Percentiles rank a stretch among this genome's conserved stretches.
Evolutionary conservation across 1,140 invertebrate species (phyloP).

Genomic region (Brachionus calyciflorus): DNA sequence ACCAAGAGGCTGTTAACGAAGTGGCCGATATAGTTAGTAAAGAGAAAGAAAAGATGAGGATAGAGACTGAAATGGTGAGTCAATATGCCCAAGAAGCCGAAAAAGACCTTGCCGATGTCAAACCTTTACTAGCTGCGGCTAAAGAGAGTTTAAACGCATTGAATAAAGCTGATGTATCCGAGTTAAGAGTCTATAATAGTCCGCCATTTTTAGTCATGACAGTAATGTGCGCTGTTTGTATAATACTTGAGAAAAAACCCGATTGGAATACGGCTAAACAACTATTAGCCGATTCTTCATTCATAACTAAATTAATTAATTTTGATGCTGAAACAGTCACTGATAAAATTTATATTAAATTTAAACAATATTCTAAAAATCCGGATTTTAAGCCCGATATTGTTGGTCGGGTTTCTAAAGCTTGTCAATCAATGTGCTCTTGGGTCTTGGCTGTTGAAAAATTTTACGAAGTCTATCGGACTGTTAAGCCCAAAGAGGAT

Average conservation of each 20-base stretch:
- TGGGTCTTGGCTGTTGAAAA: slow-evolving; percentile 60
- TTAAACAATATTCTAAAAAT: slow-evolving; percentile 57
- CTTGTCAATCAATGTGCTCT: slow-evolving; percentile 56
- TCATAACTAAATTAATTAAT: slow-evolving; percentile 55
- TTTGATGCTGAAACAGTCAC: slow-evolving; percentile 58
- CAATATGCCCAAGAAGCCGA: slow-evolving; percentile 59
- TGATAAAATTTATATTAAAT: slow-evolving; percentile 56
- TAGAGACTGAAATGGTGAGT: slow-evolving; percentile 59
- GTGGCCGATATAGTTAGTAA: slow-evolving; percentile 57
- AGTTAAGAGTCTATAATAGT: slow-evolving; percentile 65
- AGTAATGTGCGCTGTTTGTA: slow-evolving; percentile 78
- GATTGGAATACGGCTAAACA: slow-evolving; percentile 57
- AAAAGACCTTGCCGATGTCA: slow-evolving; percentile 56
- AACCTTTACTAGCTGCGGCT: slow-evolving; percentile 77
- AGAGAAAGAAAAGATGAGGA: slow-evolving; percentile 57
- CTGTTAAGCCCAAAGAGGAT: slow-evolving; percentile 48
- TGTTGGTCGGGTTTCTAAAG: slow-evolving; percentile 56
- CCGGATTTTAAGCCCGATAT: slow-evolving; percentile 57
- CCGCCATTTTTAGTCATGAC: slow-evolving; percentile 56
- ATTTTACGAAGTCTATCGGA: slow-evolving; percentile 60
- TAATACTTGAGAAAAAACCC: slow-evolving; percentile 72
- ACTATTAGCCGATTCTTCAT: slow-evolving; percentile 56
- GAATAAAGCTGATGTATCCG: slow-evolving; percentile 83
- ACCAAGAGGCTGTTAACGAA: slow-evolving; percentile 56
- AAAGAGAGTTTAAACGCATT: slow-evolving; percentile 75